A percentile compares a stretch with the other conserved stretches of the same genome.
Conservation (phyloP, 1,140 invertebrate genomes). For the Triops cancriformis region DNA sequence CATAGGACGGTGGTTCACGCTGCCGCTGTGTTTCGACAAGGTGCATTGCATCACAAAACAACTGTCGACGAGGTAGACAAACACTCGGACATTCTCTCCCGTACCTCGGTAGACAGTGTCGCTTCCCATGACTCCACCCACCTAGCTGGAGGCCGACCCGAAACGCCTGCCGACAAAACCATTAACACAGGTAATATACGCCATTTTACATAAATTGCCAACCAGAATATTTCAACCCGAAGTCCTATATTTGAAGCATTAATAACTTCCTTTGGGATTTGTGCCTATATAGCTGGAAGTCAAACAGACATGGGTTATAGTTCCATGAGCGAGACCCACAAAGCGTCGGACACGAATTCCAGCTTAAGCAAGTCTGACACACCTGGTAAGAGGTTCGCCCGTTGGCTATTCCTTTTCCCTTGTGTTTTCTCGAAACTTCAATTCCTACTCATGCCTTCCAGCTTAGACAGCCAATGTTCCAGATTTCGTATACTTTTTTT, state of each 20-base stretch:
- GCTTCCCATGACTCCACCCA: slow-evolving; percentile 31
- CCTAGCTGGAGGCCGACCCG: slow-evolving; percentile 2
- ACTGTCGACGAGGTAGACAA: not conserved
- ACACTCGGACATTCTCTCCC: slow-evolving; percentile 33
- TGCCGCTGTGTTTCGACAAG: slow-evolving; percentile 48
- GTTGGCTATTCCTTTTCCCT: not conserved
- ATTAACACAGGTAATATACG: slow-evolving; percentile 14
- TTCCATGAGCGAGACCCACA: slow-evolving; percentile 44
- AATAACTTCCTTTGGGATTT: no score
- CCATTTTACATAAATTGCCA: no score
- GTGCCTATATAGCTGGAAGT: slow-evolving; percentile 37
- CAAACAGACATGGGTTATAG: slow-evolving; percentile 45
- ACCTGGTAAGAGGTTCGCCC: not conserved
- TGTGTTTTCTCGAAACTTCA: not conserved
- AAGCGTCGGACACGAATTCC: slow-evolving; percentile 26
- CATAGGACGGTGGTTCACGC: slow-evolving; percentile 76
- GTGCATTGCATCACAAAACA: not conserved
- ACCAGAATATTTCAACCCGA: no score
- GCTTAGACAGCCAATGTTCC: not conserved
- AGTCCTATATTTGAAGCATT: no score
- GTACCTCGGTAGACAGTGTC: slow-evolving; percentile 36
- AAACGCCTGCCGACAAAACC: slow-evolving; percentile 18
- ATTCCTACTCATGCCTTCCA: not conserved
- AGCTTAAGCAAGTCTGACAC: slow-evolving; percentile 29
- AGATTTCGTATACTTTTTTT: not conserved